These are phyloP conservation scores for Eurypyga helias DNA, from an alignment of 2,113 vertebrate genomes.

Conservation along the genomic window DNA sequence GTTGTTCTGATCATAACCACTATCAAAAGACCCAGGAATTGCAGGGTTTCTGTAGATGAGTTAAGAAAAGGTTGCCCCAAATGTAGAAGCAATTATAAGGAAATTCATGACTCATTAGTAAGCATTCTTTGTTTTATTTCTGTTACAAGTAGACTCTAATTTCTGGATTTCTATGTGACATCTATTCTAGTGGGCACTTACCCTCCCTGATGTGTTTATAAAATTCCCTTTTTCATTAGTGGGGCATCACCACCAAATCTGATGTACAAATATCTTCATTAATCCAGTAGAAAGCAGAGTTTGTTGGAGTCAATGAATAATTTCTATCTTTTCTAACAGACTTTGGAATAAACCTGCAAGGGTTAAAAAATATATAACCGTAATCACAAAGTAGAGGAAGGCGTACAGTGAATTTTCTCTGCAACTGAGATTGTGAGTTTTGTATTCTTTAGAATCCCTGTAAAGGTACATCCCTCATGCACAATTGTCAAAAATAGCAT, in stretches of 20 bases:
- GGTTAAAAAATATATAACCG: neutral
- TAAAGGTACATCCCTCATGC: neutral
- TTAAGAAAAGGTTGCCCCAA: slow-evolving; percentile 64
- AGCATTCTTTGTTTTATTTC: slow-evolving; percentile 76
- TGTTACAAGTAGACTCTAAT: slow-evolving; percentile 41
- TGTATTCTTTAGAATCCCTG: slow-evolving; percentile 24
- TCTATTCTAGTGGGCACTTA: neutral
- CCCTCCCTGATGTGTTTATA: neutral
- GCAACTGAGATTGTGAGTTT: neutral
- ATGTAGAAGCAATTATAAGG: slow-evolving; percentile 81
- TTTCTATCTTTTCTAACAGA: neutral
- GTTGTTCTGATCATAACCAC: neutral
- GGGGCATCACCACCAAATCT: neutral
- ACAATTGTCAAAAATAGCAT: neutral
- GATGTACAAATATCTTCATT: neutral
- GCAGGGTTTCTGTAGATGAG: slow-evolving; percentile 32
- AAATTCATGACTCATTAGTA: slow-evolving; percentile 77
- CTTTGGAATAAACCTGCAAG: neutral
- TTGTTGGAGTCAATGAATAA: neutral
- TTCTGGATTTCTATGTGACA: slow-evolving; percentile 16
- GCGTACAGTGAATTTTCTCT: neutral
- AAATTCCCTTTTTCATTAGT: neutral
- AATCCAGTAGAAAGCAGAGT: neutral
- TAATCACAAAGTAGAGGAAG: neutral
- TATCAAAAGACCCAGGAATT: neutral